These are phyloP conservation scores for Tympanoctomys barrerae DNA, from an alignment of 2,797 vertebrate genomes.

Conservation along the genomic window DNA sequence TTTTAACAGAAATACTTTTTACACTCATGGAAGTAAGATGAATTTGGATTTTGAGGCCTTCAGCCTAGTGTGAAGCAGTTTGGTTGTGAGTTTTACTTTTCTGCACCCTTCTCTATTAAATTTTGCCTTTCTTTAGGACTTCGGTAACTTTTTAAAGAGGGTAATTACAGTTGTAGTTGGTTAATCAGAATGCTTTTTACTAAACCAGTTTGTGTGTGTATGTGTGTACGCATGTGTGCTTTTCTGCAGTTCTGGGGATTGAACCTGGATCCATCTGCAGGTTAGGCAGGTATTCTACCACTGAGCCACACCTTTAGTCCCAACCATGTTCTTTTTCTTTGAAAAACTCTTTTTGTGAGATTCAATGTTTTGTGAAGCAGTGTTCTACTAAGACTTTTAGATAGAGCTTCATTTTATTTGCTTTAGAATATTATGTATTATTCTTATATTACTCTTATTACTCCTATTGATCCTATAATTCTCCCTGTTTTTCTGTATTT, in stretches of 20 bases:
- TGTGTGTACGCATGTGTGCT: not conserved
- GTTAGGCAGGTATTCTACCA: not conserved
- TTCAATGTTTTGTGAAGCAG: not conserved
- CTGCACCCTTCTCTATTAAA: not conserved
- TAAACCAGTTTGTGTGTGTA: not conserved
- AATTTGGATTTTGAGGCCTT: constrained; percentile 14
- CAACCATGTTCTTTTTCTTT: not conserved
- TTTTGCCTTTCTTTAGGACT: constrained; percentile 11
- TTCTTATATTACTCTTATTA: not conserved
- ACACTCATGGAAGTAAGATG: constrained; percentile 2
- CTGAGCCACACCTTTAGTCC: not conserved
- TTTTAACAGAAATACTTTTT: constrained; percentile 57
- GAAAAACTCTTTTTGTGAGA: constrained; percentile 38
- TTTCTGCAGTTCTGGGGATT: not conserved
- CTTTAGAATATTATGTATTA: not conserved
- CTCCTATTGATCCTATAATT: not conserved
- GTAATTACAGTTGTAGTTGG: not conserved
- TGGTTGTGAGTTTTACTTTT: not conserved
- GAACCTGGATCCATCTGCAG: not conserved
- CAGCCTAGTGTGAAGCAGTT: not conserved
- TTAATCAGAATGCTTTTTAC: not conserved
- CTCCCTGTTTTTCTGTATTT: constrained; percentile 26
- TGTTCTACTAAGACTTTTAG: not conserved
- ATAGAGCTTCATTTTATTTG: constrained; percentile 3
- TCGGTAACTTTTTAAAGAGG: constrained; percentile 47